Evolutionary conservation across 2,888 invertebrate species (phyloP).

Genomic region (Lymantria monacha): DNA sequence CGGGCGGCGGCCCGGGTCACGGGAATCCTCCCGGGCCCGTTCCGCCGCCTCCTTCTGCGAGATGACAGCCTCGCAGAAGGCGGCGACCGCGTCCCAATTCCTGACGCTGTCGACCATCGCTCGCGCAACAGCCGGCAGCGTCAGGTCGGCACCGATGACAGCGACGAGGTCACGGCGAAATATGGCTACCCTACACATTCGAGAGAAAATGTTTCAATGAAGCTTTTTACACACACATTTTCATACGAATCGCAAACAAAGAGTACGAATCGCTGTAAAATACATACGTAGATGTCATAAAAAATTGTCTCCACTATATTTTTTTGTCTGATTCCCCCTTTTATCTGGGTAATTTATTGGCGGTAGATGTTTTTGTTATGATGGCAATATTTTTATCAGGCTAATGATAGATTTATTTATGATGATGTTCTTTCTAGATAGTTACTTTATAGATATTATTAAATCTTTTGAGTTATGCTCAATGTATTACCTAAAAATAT

Average conservation of each 20-base stretch:
- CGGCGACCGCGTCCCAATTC: no score
- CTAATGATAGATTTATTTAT: not conserved
- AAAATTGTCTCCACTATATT: constrained; percentile 10
- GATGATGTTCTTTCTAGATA: not conserved
- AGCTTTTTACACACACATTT: constrained; percentile 39
- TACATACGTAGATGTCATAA: constrained; percentile 14
- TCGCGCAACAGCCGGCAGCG: no score
- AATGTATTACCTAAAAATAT: no score
- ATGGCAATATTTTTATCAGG: not conserved
- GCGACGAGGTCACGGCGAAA: no score
- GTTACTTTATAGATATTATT: no score
- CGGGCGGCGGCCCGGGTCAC: no score
- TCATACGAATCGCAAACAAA: constrained; percentile 41
- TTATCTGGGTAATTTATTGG: constrained; percentile 31
- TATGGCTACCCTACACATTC: constrained; percentile 10
- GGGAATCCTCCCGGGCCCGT: no score
- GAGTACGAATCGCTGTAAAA: constrained; percentile 34
- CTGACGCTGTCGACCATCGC: no score
- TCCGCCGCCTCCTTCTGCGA: no score
- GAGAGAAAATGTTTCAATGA: constrained; percentile 43
- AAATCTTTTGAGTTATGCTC: no score
- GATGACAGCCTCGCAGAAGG: no score
- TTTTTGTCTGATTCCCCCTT: constrained; percentile 18
- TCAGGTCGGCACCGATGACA: no score
- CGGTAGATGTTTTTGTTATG: constrained; percentile 7